phyloP scores from a whole-genome alignment of 1,140 invertebrate genomes.

The Cotesia typhae region DNA sequence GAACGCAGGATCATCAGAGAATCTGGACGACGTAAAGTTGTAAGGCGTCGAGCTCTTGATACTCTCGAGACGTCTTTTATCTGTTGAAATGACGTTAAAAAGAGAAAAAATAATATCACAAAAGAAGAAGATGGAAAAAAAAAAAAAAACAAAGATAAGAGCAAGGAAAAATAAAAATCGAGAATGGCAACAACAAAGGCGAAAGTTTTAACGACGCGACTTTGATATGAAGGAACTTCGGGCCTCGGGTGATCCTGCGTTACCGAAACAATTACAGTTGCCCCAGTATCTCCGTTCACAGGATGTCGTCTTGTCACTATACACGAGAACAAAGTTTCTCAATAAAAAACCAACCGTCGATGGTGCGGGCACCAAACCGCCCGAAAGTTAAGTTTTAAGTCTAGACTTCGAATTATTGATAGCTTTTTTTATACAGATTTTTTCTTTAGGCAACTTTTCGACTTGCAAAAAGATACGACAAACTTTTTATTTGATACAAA shows the following conservation, averaged over 20 bases:
- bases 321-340: conserved; percentile 25
- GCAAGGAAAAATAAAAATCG: conserved; percentile 14
- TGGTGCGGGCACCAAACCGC: background rate
- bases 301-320: conserved; percentile 23
- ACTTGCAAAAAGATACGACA: conserved; percentile 37
- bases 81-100: conserved; percentile 23
- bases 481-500: conserved; percentile 28
- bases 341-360: conserved; percentile 16
- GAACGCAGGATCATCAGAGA: conserved; percentile 28
- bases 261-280: conserved; percentile 33
- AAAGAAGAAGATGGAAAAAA: background rate
- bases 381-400: background rate
- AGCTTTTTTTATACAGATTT: background rate
- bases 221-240: conserved; percentile 6
- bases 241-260: conserved; percentile 33
- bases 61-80: conserved; percentile 33
- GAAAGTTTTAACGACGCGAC: conserved; percentile 33
- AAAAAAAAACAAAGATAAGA: conserved; percentile 15
- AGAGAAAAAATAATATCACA: background rate
- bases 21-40: conserved; percentile 7
- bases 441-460: conserved; percentile 10
- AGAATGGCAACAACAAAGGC: conserved; percentile 15
- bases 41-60: conserved; percentile 9
- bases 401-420: conserved; percentile 17
- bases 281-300: conserved; percentile 29